Evolutionary conservation across 2,113 vertebrate genomes (phyloP).

Genomic region (Myrmecophaga tridactyla): DNA sequence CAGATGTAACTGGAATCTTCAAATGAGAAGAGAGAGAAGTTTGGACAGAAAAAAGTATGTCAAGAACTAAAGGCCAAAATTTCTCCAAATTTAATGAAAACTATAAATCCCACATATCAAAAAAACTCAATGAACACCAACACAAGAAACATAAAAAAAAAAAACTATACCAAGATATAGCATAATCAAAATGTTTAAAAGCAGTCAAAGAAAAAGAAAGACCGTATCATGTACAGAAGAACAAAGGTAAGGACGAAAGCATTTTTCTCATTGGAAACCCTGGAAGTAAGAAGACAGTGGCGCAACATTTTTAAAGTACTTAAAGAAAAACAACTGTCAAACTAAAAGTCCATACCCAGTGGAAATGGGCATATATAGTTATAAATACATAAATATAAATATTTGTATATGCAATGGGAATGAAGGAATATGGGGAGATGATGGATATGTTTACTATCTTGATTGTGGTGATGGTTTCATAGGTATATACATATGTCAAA

Average conservation of each 20-base stretch:
- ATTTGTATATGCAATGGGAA: neutral
- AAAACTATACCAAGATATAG: neutral
- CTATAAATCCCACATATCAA: neutral
- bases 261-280: neutral
- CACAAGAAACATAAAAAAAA: neutral
- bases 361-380: too few relatives aligned
- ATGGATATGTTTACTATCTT: neutral
- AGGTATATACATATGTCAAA: neutral
- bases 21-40: neutral
- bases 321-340: neutral
- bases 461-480: neutral
- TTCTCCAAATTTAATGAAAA: neutral
- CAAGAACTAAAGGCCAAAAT: neutral
- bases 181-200: neutral
- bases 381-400: neutral
- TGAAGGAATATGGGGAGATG: neutral
- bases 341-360: neutral
- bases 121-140: neutral
- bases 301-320: neutral
- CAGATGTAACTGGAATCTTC: neutral
- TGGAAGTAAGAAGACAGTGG: neutral
- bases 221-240: neutral
- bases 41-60: neutral
- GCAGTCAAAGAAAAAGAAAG: neutral
- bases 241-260: neutral